Conservation (phyloP, 37 sponge, comb jelly and placozoan species). For the Crambe crambe region DNA sequence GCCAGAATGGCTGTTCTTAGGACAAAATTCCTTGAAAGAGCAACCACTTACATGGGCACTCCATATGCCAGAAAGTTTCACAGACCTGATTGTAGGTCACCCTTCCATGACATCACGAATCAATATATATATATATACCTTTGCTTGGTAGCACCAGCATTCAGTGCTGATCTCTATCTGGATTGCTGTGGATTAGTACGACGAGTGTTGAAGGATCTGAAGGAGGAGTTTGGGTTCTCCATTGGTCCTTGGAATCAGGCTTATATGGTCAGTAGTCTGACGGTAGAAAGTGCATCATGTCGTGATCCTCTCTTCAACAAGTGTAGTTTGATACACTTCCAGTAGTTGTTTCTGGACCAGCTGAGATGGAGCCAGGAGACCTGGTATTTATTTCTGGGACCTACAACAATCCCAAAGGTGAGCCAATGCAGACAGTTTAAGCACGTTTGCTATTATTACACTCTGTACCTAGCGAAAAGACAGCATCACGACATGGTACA, state of each 20-base stretch:
- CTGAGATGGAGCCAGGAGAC: slow-evolving; percentile 83
- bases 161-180: slow-evolving; percentile 63
- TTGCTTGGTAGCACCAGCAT: slow-evolving; percentile 50
- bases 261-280: slow-evolving; percentile 40
- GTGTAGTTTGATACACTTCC: slow-evolving; percentile 82
- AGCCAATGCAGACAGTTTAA: not conserved
- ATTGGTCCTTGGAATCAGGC: slow-evolving; percentile 89
- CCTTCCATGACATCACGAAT: not conserved
- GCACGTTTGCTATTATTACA: not conserved
- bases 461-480: slow-evolving; percentile 28
- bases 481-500: slow-evolving; percentile 86
- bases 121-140: not conserved
- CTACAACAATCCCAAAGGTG: slow-evolving; percentile 65
- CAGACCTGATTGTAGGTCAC: slow-evolving; percentile 53
- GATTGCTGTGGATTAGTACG: slow-evolving; percentile 90
- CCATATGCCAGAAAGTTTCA: slow-evolving; percentile 82
- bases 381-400: slow-evolving; percentile 77
- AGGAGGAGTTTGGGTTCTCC: slow-evolving; percentile 72
- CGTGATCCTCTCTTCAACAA: too few species aligned
- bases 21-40: slow-evolving; percentile 58
- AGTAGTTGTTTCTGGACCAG: slow-evolving; percentile 41
- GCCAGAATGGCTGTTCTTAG: slow-evolving; percentile 45
- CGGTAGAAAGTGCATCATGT: not conserved
- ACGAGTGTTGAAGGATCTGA: slow-evolving; percentile 62
- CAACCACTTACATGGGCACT: slow-evolving; percentile 61